Evolutionary conservation across 2,888 invertebrate genomes (phyloP), one percentile per base, ranked within the genome.

Genomic region (Carabus problematicus): DNA sequence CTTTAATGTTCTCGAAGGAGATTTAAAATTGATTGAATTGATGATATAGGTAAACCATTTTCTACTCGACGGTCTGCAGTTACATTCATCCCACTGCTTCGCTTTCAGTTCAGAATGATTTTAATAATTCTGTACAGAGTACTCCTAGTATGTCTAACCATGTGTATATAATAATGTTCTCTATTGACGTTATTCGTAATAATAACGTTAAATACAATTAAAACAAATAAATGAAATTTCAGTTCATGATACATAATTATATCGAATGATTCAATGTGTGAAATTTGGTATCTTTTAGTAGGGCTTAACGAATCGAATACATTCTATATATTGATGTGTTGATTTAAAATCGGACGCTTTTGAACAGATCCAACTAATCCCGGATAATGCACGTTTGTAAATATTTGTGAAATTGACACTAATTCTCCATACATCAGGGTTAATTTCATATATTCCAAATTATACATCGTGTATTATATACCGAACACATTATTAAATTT

Each of bases 401-500:
- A 41, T 58, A 58, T 42, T 58, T 58, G 42, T 40, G 43, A 58
- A 58, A 58, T 58, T 43, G 43, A 58, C 58, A 58, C 11, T 39
- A 29, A 29, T 3, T 19, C 41, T 19, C 56, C 1, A 19, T 52
- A 56, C 39, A 43, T 58, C 58, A 58, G 39, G 39, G 7, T 14
- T 41, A 42, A 58, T 58, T 16, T 16, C 41, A 8, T 7, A 6
- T 16, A 19, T 43, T 14, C 12, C 14, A 29, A 43, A 19, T 41
- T 41, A 39, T 19, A 16, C 54, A 42, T 42, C 12, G 45, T 3
- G 12, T 6, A 62, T 62, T 62, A 52, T 52, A 29, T 6, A 2
- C 6, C 16, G 45, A 52, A 64, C 18, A 42, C 42, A 64, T 64
- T 64, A 64, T 64, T 16, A 54, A 63, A 63, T 63, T 41, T 39